phyloP scores from a whole-genome alignment of 2,888 invertebrate genomes.

The Nomada hirtipes region DNA sequence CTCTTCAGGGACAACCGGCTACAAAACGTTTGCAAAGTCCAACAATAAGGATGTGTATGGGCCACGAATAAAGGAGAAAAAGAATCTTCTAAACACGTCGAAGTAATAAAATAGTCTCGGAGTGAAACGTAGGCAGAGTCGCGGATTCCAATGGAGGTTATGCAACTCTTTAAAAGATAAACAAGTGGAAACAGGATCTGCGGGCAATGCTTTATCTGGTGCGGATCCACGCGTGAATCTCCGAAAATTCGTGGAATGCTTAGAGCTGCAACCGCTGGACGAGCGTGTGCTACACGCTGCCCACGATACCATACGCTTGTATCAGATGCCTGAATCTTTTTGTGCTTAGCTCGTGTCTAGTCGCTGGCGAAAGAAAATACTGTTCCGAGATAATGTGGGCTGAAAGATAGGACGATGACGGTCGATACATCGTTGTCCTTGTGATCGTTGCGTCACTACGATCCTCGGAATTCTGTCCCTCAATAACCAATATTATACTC shows the following conservation, averaged over 20 bases:
- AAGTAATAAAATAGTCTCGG: neutral
- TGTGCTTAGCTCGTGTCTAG: constrained; percentile 75
- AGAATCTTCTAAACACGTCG: neutral
- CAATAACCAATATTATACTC: neutral
- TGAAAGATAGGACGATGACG: constrained; percentile 18
- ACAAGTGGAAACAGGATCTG: constrained; percentile 42
- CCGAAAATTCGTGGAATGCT: constrained; percentile 72
- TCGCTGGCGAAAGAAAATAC: constrained; percentile 67
- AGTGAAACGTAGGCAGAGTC: neutral
- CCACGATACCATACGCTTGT: constrained; percentile 29
- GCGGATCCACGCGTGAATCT: constrained; percentile 24
- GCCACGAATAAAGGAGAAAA: neutral
- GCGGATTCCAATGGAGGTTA: constrained; percentile 16
- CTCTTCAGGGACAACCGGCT: constrained; percentile 49
- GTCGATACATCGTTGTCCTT: constrained; percentile 11
- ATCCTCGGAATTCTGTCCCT: constrained; percentile 1
- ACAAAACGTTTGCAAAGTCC: constrained; percentile 46
- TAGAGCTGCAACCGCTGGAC: constrained; percentile 53
- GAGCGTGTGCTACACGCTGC: constrained; percentile 30
- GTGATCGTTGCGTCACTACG: neutral
- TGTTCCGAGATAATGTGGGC: constrained; percentile 46
- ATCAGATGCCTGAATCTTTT: constrained; percentile 66
- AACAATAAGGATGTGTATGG: constrained; percentile 14
- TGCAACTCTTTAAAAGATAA: constrained; percentile 38
- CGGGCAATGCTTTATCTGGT: constrained; percentile 24